Evolutionary conservation across 2,797 vertebrate genomes (phyloP).

Genomic region (Dicrostonyx torquatus): DNA sequence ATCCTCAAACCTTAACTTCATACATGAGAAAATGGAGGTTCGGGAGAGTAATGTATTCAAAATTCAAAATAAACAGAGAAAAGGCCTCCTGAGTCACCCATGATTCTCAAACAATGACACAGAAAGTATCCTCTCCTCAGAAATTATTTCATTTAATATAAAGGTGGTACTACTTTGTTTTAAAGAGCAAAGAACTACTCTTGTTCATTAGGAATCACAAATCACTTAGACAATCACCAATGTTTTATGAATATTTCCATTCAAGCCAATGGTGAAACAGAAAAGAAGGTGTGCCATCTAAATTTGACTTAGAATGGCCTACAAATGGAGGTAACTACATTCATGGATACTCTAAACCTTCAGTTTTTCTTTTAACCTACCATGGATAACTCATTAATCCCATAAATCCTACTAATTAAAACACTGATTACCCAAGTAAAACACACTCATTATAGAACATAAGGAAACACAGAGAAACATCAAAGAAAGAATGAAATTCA

Average conservation of each 20-base stretch:
- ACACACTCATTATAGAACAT: conserved; percentile 19
- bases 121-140: too few relatives aligned
- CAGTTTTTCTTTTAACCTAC: not conserved
- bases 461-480: not conserved
- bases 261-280: not conserved
- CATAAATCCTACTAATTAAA: conserved; percentile 25
- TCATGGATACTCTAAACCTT: not conserved
- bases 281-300: not conserved
- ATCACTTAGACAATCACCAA: not conserved
- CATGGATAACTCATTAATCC: not conserved
- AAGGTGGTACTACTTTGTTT: not conserved
- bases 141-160: not conserved
- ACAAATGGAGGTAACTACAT: not conserved
- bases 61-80: not conserved
- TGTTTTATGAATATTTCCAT: not conserved
- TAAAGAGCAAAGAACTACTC: not conserved
- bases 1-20: not conserved
- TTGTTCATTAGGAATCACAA: not conserved
- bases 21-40: not conserved
- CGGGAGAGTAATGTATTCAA: not conserved
- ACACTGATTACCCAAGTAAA: conserved; percentile 8
- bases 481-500: conserved; percentile 2
- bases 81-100: accelerated
- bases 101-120: not conserved
- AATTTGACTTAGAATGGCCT: conserved; percentile 32